Evolutionary conservation across 2,113 vertebrate genomes (phyloP).

Genomic region (Anthoscopus minutus): DNA sequence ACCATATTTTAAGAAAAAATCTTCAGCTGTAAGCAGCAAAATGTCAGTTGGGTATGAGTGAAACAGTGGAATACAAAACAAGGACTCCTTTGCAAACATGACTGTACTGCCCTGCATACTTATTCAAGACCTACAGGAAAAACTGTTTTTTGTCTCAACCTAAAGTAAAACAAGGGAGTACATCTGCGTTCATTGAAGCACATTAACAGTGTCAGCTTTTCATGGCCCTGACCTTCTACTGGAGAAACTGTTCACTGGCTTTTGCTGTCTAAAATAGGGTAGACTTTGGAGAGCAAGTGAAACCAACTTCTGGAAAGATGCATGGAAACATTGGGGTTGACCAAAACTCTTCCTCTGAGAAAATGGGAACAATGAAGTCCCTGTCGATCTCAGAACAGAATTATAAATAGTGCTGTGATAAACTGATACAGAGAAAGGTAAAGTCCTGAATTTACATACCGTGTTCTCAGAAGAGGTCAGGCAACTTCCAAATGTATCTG

Average conservation of each 20-base stretch:
- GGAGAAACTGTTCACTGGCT: not conserved
- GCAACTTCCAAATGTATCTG: not conserved
- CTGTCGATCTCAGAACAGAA: not conserved
- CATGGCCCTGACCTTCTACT: not conserved
- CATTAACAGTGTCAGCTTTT: not conserved
- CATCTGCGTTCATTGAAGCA: not conserved
- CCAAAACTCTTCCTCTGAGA: not conserved
- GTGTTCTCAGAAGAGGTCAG: not conserved
- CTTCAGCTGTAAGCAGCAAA: not conserved
- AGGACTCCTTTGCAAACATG: not conserved
- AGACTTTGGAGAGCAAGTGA: not conserved
- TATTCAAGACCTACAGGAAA: not conserved
- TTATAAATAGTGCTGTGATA: fast-evolving
- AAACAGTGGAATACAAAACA: not conserved
- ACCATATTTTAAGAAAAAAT: not conserved
- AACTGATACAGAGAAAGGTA: not conserved
- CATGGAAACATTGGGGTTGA: fast-evolving
- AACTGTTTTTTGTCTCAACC: not conserved
- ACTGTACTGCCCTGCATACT: fast-evolving
- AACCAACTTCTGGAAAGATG: not conserved
- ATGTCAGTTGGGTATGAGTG: not conserved
- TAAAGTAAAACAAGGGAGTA: not conserved
- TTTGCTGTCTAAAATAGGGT: not conserved
- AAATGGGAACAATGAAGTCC: not conserved
- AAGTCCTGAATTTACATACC: not conserved